Percentiles rank a stretch among this genome's conserved stretches.
These are phyloP conservation scores for Athalia cordata DNA, from an alignment of 2,888 invertebrate genomes.

Conservation along the genomic window DNA sequence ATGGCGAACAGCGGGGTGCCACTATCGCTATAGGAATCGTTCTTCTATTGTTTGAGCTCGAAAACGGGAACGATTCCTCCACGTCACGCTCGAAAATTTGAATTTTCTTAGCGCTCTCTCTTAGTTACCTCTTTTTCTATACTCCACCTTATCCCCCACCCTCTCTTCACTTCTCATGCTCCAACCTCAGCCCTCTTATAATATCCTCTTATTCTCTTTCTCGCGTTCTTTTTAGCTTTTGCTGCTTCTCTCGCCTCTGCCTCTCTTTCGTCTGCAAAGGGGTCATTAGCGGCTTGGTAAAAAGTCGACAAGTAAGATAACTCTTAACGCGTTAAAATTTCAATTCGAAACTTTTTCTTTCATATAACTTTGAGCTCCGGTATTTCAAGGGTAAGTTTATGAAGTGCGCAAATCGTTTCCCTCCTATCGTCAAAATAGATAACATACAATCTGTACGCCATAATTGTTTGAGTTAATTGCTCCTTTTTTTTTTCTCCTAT, in stretches of 20 bases:
- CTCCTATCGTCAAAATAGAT: no score
- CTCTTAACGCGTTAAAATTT: constrained; percentile 28
- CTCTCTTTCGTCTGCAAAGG: constrained; percentile 8
- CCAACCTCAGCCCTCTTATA: background rate
- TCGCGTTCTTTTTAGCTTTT: background rate
- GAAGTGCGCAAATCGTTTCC: no score
- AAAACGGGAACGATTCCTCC: constrained; percentile 49
- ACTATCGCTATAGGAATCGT: constrained; percentile 48
- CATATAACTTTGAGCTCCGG: background rate
- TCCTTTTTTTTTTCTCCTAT: no score
- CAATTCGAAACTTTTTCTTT: background rate
- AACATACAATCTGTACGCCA: background rate
- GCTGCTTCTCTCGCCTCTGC: background rate
- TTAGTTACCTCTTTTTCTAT: background rate
- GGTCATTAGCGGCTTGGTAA: constrained; percentile 39
- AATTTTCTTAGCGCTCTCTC: constrained; percentile 41
- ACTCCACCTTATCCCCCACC: background rate
- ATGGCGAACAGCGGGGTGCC: constrained; percentile 48
- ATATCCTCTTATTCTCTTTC: background rate
- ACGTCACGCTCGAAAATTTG: constrained; percentile 48
- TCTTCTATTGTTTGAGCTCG: constrained; percentile 48
- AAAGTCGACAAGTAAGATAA: constrained; percentile 43
- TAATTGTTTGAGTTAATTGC: background rate
- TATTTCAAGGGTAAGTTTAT: background rate
- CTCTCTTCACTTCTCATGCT: background rate